Percentiles rank a stretch among this genome's conserved stretches.
phyloP scores from a whole-genome alignment of 2,113 vertebrate species.

The Microtus richardsoni region DNA sequence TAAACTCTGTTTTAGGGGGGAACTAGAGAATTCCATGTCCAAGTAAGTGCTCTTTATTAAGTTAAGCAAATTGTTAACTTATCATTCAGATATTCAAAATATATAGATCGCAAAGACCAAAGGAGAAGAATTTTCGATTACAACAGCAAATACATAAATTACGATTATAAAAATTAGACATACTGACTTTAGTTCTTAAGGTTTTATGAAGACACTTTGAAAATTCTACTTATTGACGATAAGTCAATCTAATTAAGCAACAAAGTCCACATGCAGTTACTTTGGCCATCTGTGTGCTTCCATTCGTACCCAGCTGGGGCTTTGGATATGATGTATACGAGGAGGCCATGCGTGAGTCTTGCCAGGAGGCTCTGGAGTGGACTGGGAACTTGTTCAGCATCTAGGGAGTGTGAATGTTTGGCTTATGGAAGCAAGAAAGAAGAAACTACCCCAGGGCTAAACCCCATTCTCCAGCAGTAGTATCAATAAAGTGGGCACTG shows the following conservation, averaged over 20 bases:
- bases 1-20: background rate
- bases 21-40: background rate
- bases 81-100: background rate
- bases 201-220: background rate
- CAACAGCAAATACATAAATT: background rate
- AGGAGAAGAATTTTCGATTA: background rate
- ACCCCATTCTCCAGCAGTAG: background rate
- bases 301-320: background rate
- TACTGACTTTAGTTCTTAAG: background rate
- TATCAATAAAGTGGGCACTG: background rate
- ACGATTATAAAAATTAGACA: slow-evolving; percentile 7
- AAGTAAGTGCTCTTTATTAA: background rate
- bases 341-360: background rate
- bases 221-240: background rate
- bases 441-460: background rate
- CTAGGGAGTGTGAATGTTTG: background rate
- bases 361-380: background rate
- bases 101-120: background rate
- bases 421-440: background rate
- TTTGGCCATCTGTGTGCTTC: background rate
- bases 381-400: background rate
- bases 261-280: background rate
- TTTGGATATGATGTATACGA: background rate
- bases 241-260: background rate
- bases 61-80: background rate